phyloP scores from a whole-genome alignment of 2,113 vertebrate species.

The Paramormyrops kingsleyae region DNA sequence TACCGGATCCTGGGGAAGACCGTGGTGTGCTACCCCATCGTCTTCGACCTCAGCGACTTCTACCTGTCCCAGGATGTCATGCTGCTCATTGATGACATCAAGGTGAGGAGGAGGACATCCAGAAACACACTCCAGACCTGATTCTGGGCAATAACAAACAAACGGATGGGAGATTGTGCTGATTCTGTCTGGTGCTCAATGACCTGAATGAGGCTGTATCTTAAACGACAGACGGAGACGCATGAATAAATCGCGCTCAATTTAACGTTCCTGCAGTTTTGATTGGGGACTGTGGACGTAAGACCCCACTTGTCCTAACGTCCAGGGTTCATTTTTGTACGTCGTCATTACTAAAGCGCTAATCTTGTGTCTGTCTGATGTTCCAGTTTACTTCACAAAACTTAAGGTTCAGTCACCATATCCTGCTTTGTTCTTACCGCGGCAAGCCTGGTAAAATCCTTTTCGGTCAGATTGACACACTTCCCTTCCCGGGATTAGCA shows the following conservation, averaged over 20 bases:
- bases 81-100: slow-evolving; percentile 97
- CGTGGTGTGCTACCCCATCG: slow-evolving; percentile 94
- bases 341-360: not conserved
- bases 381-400: not conserved
- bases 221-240: not conserved
- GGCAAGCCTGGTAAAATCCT: not conserved
- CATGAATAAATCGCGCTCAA: not conserved
- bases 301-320: not conserved
- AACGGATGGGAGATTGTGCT: not conserved
- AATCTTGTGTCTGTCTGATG: not conserved
- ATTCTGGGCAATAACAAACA: not conserved
- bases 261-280: not conserved
- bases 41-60: slow-evolving; percentile 97
- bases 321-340: not conserved
- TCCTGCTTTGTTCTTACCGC: not conserved
- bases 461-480: not conserved
- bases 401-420: not conserved
- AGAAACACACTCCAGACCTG: not conserved
- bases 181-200: not conserved
- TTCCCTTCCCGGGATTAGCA: not conserved
- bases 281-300: not conserved
- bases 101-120: slow-evolving; percentile 62
- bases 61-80: slow-evolving; percentile 98
- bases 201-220: not conserved
- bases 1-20: slow-evolving; percentile 96